Percentiles rank a stretch among this genome's conserved stretches.
Conservation (phyloP, 2,797 vertebrate species). For the Pseudocheirus occidentalis region DNA sequence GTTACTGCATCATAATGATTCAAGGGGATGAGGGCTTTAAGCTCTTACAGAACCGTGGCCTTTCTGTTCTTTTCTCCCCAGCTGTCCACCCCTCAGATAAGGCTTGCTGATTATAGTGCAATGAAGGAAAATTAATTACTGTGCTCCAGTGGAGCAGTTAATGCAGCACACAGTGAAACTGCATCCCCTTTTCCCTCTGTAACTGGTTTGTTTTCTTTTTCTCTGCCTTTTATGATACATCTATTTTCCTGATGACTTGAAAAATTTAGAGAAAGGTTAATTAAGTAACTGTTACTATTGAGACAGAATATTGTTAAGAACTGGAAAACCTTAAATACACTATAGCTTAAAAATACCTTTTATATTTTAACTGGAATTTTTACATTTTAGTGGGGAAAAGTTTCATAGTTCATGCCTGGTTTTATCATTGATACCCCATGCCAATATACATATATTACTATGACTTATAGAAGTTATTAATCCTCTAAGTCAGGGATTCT, state of each 20-base stretch:
- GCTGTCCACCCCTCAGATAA: conserved; percentile 39
- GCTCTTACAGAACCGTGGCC: conserved; percentile 59
- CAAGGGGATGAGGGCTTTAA: conserved; percentile 62
- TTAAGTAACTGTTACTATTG: conserved; percentile 55
- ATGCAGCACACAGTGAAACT: conserved; percentile 62
- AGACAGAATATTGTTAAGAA: conserved; percentile 38
- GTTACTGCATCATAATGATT: conserved; percentile 63
- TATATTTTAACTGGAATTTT: conserved; percentile 60
- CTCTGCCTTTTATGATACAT: conserved; percentile 60
- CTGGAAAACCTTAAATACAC: conserved; percentile 49
- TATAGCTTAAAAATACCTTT: conserved; percentile 33
- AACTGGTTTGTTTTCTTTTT: conserved; percentile 57
- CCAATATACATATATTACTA: not conserved
- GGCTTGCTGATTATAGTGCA: conserved; percentile 73
- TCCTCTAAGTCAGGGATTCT: conserved; percentile 11
- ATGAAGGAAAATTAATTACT: conserved; percentile 80
- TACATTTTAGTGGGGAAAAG: conserved; percentile 36
- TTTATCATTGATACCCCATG: conserved; percentile 27
- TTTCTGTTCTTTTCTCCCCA: conserved; percentile 58
- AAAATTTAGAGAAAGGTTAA: conserved; percentile 61
- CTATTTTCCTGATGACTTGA: conserved; percentile 65
- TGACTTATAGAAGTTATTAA: conserved; percentile 33
- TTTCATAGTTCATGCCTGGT: conserved; percentile 25
- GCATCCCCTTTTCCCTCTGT: conserved; percentile 53
- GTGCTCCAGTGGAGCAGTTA: conserved; percentile 79